Conservation (phyloP, 2,113 vertebrate species). For the Tonatia bakeri region DNA sequence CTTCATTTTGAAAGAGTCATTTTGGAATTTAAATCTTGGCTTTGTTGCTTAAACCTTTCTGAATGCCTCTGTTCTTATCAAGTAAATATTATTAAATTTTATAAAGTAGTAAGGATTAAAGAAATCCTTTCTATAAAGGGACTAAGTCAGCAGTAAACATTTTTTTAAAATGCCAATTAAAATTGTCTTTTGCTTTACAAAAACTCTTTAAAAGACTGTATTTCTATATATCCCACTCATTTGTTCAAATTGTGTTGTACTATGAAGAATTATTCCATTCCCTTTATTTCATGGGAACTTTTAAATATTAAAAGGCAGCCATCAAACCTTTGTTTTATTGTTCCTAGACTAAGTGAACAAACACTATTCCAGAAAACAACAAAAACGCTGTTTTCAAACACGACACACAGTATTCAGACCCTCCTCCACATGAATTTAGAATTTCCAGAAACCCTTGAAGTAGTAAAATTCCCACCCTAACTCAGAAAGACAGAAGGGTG, state of each 20-base stretch:
- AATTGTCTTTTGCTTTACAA: neutral
- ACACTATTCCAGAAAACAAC: accelerated
- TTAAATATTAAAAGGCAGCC: neutral
- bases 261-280: neutral
- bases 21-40: neutral
- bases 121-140: neutral
- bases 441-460: neutral
- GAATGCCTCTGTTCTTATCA: neutral
- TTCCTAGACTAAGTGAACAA: neutral
- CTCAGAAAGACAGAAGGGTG: neutral
- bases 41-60: neutral
- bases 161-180: neutral
- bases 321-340: neutral
- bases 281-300: neutral
- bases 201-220: neutral
- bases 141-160: neutral
- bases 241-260: neutral
- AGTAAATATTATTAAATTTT: neutral
- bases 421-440: neutral
- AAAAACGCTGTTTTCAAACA: neutral
- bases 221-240: neutral
- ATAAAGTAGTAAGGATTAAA: neutral
- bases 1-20: neutral
- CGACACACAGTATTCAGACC: neutral
- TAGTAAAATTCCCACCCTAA: neutral